Evolutionary conservation across 2,888 invertebrate species (phyloP), one percentile per base, ranked within the genome.

Genomic region (Polymixis lichenea): DNA sequence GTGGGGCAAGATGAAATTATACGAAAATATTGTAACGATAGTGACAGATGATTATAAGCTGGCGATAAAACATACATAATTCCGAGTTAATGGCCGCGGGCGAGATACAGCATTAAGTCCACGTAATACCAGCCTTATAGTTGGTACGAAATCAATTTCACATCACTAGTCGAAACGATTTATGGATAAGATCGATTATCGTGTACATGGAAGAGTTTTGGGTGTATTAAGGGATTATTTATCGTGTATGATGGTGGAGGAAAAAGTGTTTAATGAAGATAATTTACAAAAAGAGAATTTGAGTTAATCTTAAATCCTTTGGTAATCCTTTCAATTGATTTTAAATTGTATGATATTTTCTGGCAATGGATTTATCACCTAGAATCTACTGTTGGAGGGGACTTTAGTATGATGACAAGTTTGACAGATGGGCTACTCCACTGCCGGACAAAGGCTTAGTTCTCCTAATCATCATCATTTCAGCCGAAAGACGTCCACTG

Each of bases 31-130:
- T 94, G 94, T 96, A 95, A 95, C 94, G 95, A 95, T 96, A 95
- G 96, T 96, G 96, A 96, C 96, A 96, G 95, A 96, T 96, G 96
- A 96, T 96, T 96, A 96, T 96, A 96, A 96, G 95, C 95, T 94
- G 94, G 95, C 95, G 96, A 96, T 96, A 96, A 96, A 96, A 96
- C 96, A 96, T 93, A 96, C 96, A 96, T 96, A 96, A 96, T 96
- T 96, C 95, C 93, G 92, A 91, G 90, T 90, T 95, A 95, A 96
- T 95, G 92, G 95, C 91, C 91, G 71, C 88, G 86, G 86, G 86
- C 87, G 78, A 87, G 83, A 83, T 82, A 74, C 82, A 80, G 89
- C 90, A 90, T 91, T 91, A 91, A 88, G 86, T 80, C 80, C 86
- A 84, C 87, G 88, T 91, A 93, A 95, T 95, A 93, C 92, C 91